Conservation (phyloP, 2,888 invertebrate species). For the Xestia xanthographa region DNA sequence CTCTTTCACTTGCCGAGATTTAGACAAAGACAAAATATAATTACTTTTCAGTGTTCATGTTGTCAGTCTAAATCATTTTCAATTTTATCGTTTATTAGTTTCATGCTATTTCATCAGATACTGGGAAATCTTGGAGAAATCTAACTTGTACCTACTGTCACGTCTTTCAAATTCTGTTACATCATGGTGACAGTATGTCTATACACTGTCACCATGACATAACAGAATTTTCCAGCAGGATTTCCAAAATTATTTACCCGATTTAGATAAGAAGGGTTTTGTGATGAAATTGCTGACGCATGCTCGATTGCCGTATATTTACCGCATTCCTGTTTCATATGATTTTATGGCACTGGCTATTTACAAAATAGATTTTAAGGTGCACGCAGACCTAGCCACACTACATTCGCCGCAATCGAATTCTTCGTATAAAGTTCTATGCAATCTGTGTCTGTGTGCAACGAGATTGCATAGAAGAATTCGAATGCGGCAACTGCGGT, state of each 20-base stretch:
- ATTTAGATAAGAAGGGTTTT: background rate
- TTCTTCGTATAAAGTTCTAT: no score
- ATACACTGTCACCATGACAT: no score
- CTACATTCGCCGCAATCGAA: no score
- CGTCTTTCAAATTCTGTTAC: background rate
- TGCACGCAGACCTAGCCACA: no score
- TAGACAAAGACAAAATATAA: slow-evolving; percentile 8
- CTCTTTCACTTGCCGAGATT: slow-evolving; percentile 1
- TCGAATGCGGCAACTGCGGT: no score
- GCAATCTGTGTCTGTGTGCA: no score
- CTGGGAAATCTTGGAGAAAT: background rate
- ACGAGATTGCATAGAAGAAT: no score
- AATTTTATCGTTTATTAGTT: slow-evolving; percentile 7
- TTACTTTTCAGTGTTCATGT: no score
- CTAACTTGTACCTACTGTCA: slow-evolving; percentile 30
- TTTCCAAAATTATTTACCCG: slow-evolving; percentile 14
- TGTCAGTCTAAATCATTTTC: no score
- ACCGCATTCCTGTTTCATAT: background rate
- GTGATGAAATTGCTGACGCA: background rate
- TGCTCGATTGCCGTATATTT: background rate
- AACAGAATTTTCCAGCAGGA: no score
- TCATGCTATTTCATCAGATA: background rate
- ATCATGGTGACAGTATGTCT: background rate
- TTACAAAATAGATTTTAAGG: no score
- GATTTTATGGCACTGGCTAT: no score